These are phyloP conservation scores for Pocillopora grandis DNA, from an alignment of 92 coral and sea anemone species.

Conservation along the genomic window DNA sequence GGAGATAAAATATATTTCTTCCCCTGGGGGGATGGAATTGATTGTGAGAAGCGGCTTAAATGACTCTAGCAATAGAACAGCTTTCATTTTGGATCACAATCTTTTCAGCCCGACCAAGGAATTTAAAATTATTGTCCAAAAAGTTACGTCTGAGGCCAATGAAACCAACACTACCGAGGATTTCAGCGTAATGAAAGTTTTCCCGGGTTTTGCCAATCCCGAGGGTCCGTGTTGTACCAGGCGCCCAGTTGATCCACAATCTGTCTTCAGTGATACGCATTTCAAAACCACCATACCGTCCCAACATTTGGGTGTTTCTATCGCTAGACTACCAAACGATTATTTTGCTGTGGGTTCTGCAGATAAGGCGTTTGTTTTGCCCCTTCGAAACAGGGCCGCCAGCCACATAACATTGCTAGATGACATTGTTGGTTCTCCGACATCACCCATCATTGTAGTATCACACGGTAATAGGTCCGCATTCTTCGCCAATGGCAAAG, in stretches of 20 bases:
- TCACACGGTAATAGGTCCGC: conserved; percentile 42
- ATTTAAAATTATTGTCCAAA: conserved; percentile 65
- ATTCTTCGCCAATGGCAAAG: conserved; percentile 40
- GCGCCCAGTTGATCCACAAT: conserved; percentile 42
- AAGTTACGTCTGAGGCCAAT: conserved; percentile 79
- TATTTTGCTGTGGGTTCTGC: conserved; percentile 65
- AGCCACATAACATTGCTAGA: conserved; percentile 44
- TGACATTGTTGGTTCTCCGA: conserved; percentile 14
- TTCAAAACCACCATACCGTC: conserved; percentile 71
- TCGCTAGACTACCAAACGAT: conserved; percentile 58
- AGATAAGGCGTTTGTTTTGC: conserved; percentile 67
- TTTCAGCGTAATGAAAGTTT: conserved; percentile 55
- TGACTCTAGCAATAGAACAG: conserved; percentile 37
- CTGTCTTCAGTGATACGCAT: conserved; percentile 71
- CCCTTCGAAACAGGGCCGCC: conserved; percentile 34
- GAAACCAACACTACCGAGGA: conserved; percentile 82
- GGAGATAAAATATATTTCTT: conserved; percentile 66
- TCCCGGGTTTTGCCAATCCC: conserved; percentile 77
- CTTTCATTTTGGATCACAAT: conserved; percentile 59
- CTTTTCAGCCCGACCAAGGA: conserved; percentile 71
- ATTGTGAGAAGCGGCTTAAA: conserved; percentile 46
- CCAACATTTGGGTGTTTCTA: conserved; percentile 72
- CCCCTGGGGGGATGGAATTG: conserved; percentile 60
- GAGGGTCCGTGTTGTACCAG: conserved; percentile 85
- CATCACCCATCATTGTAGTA: conserved; percentile 29